Evolutionary conservation across 2,888 invertebrate genomes (phyloP), one percentile per base, ranked within the genome.

Genomic region (Drosophila kambysellisi): DNA sequence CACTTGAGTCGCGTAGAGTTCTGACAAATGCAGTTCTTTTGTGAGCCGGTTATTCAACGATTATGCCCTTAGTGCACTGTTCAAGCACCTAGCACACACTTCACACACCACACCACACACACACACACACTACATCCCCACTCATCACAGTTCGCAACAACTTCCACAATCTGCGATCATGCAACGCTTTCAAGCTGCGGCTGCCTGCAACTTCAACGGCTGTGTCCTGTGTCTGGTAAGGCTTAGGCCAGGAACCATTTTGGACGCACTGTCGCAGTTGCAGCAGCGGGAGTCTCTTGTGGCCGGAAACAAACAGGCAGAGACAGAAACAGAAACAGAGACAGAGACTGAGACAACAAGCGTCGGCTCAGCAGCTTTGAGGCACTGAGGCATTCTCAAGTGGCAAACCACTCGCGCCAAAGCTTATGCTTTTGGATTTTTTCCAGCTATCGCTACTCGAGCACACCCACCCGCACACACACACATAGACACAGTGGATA

Each of bases 361-460:
- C 57, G 54, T 61, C 43, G 51, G 60, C 71, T 60, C 63, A 54
- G 74, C 74, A 25, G 54, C 37, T 39, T 46, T 52, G 51, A 60
- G 63, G 29, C 48, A 15, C 62, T 56, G 32, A 39, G 39, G 50
- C 62, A 57, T 59, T 30, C 72, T 78, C 79, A 79, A 79, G 79
- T 79, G 79, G 73, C 57, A 60, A 53, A 20, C 65, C 79, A 81
- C 81, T 81, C 77, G 65, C 73, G 76, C 70, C 78, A 81, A 70
- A 89, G 82, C 86, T 84, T 90, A 88, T 86, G 91, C 86, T 82
- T 89, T 91, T 88, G 89, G 88, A 63, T 88, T 83, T 89, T 79
- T 78, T 79, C 80, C 80, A 89, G 90, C 83, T 86, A 89, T 89
- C 86, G 87, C 85, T 85, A 90, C 88, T 91, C 87, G 77, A 91